phyloP scores from a whole-genome alignment of 2,797 vertebrate species.

The Setipinna tenuifilis region DNA sequence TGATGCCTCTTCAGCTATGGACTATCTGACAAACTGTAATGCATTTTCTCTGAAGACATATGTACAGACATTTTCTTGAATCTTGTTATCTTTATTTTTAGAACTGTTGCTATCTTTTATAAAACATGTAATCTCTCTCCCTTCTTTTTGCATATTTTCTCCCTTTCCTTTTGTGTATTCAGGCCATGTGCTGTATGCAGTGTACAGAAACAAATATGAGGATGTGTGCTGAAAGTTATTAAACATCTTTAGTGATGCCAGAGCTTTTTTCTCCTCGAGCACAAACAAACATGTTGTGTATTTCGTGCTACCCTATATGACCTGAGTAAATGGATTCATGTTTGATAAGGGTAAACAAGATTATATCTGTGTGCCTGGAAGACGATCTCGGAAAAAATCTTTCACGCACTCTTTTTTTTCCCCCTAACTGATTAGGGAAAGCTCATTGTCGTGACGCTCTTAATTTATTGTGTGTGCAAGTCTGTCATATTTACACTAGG shows the following conservation, averaged over 20 bases:
- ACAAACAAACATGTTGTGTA: conserved; percentile 25
- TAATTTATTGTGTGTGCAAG: not conserved
- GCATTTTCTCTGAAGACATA: not conserved
- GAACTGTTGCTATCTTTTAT: too few relatives aligned
- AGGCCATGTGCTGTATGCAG: conserved; percentile 32
- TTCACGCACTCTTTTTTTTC: not conserved
- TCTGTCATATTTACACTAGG: conserved; percentile 55
- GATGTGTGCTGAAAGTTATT: conserved; percentile 31
- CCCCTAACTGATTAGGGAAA: conserved; percentile 9
- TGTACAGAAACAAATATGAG: conserved; percentile 32
- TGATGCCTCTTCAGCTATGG: not conserved
- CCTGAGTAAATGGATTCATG: not conserved
- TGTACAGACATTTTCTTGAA: conserved; percentile 3
- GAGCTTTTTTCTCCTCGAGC: conserved; percentile 14
- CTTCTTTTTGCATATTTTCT: not conserved
- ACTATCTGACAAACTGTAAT: not conserved
- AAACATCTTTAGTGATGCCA: conserved; percentile 34
- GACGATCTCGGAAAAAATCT: not conserved
- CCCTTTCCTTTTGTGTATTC: conserved; percentile 27
- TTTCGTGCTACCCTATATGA: not conserved
- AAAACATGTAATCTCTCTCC: not conserved
- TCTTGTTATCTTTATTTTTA: too few relatives aligned
- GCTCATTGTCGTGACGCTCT: not conserved
- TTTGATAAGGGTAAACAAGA: conserved; percentile 17
- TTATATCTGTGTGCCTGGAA: not conserved